Evolutionary conservation across 2,113 vertebrate genomes (phyloP).

Genomic region (Agelaius tricolor): DNA sequence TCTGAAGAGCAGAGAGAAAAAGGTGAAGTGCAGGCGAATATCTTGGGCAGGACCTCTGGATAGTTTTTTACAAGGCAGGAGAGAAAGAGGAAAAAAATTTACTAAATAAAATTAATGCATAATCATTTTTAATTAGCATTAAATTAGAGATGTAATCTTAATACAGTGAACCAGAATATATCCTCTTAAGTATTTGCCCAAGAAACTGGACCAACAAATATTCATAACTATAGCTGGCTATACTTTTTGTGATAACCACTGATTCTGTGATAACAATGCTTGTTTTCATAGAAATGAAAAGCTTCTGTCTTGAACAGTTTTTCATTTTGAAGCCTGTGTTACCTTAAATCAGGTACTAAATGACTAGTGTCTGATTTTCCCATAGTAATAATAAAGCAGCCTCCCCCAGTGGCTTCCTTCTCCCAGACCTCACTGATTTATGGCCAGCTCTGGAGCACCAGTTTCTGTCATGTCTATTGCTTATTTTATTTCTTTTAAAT

Average conservation of each 20-base stretch:
- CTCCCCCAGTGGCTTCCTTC: background rate
- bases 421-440: background rate
- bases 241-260: background rate
- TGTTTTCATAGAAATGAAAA: background rate
- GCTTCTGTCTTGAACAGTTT: background rate
- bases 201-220: background rate
- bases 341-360: conserved; percentile 35
- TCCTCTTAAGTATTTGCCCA: background rate
- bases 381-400: background rate
- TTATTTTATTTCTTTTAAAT: conserved; percentile 15
- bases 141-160: background rate
- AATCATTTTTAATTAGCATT: background rate
- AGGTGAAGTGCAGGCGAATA: background rate
- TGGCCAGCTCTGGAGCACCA: background rate
- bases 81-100: background rate
- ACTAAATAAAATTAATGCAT: background rate
- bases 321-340: background rate
- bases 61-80: background rate
- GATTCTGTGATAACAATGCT: background rate
- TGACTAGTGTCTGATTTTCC: background rate
- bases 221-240: background rate
- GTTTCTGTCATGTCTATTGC: background rate
- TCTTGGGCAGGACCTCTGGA: background rate
- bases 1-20: background rate
- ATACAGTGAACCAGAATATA: background rate